Base-by-base conservation (phyloP, 2,797 vertebrate species). In the Arnoldichthys spilopterus region DNA sequence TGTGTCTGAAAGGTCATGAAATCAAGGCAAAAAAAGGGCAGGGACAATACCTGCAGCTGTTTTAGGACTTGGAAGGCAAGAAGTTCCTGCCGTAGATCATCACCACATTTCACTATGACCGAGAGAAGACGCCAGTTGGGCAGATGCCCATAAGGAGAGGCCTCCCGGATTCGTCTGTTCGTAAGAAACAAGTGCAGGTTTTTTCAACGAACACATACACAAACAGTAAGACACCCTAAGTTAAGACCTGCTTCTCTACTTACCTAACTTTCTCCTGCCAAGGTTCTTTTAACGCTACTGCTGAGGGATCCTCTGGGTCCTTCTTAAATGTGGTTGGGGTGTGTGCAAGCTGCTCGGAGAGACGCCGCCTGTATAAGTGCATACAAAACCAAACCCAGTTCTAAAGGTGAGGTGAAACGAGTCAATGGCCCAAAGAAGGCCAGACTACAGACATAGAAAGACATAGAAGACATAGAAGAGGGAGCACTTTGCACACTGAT, bases 181-280 rank as follows among this genome's bases (percentile, higher is more conserved):
- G 73, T 53, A 13, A 62, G 32, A 7, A 0, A 56, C n/a, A 45
- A 72, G 11, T 49, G 11, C 3, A 26, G 6, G 3, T 6, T 22
- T 32, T 22, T n/a, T 49, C 0, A 45, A 34, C 4, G 8, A 54
- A 30, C 15, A 26, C 6, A 15, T 4, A 13, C 56, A 0, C 18
- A 40, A 43, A 47, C 9, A 20, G 58, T 28, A 4, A 32, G 24
- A 0, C 20, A 20, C 3, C 20, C 12, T 11, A 34, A 0, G 13
- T 6, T 40, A 1, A 13, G 0, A 9, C 9, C n/a, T 18, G 49
- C 18, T 24, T 8, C 47, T 37, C 5, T 40, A 86, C 92, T 83
- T 83, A 98, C 97, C 95, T 91, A 74, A 98, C 96, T 91, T 98
- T 98, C 89, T 99, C 97, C 89, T 98, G 95, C 97, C 97, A 99